phyloP scores from a whole-genome alignment of 2,113 vertebrate genomes.

The Ceyx cyanopectus region DNA sequence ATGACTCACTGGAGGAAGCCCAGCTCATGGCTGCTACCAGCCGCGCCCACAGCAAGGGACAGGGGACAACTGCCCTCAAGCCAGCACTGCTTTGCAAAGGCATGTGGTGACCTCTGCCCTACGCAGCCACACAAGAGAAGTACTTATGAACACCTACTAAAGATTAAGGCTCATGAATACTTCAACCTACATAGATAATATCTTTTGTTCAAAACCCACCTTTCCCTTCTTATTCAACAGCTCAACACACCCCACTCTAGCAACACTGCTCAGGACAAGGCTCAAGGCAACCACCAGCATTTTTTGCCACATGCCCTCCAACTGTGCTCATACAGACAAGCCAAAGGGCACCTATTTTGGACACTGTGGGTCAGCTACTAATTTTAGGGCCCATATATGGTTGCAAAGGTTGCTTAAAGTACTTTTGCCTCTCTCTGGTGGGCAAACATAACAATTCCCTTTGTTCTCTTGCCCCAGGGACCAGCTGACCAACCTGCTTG shows the following conservation, averaged over 20 bases:
- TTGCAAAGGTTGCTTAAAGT: background rate
- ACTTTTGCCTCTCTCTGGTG: background rate
- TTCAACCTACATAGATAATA: background rate
- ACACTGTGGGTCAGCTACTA: background rate
- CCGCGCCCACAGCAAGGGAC: background rate
- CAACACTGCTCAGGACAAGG: background rate
- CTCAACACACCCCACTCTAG: background rate
- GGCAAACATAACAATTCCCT: background rate
- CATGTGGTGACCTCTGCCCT: background rate
- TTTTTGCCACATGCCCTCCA: background rate
- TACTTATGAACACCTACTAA: background rate
- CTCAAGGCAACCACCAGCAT: background rate
- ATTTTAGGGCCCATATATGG: background rate
- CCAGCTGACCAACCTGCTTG: background rate
- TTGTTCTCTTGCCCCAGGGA: background rate
- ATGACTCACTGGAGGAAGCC: accelerated
- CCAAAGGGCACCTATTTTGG: background rate
- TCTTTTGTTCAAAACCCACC: background rate
- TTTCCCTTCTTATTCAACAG: background rate
- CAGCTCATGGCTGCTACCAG: accelerated
- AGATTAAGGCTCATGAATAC: background rate
- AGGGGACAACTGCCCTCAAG: accelerated
- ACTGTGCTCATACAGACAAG: background rate
- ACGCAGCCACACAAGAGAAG: accelerated
- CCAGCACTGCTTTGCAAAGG: background rate